These are phyloP conservation scores for Anolis carolinensis DNA, from an alignment of 2,113 vertebrate genomes.

Conservation along the genomic window DNA sequence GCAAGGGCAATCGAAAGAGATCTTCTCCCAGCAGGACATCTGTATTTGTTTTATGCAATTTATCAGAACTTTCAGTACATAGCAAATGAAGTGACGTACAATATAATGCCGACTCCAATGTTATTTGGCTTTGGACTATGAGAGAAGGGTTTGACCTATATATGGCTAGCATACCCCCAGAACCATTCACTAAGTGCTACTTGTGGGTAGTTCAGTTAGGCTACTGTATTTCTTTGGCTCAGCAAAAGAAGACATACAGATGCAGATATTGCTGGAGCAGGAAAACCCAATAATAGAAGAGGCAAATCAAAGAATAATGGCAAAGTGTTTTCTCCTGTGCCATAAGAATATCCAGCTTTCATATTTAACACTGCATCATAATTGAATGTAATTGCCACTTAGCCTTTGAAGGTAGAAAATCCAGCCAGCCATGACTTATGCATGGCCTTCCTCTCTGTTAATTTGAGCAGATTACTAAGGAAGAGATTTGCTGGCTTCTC, in stretches of 20 bases:
- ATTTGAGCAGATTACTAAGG: background rate
- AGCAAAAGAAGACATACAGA: background rate
- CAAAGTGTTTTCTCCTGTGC: background rate
- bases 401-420: background rate
- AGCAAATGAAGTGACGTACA: background rate
- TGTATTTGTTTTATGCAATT: constrained; percentile 66
- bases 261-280: background rate
- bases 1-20: constrained; percentile 46
- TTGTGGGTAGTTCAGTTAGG: background rate
- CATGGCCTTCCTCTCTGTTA: background rate
- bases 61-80: constrained; percentile 50
- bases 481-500: background rate
- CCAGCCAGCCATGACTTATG: background rate
- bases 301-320: background rate
- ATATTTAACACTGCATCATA: too few relatives aligned
- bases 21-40: constrained; percentile 45
- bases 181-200: background rate
- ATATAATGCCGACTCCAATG: background rate
- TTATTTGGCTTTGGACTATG: background rate
- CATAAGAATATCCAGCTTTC: background rate
- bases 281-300: background rate
- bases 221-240: background rate
- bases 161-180: background rate
- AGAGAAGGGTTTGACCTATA: too few relatives aligned
- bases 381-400: background rate